Base-by-base conservation (phyloP, 2,797 vertebrate genomes). In the Falco biarmicus region DNA sequence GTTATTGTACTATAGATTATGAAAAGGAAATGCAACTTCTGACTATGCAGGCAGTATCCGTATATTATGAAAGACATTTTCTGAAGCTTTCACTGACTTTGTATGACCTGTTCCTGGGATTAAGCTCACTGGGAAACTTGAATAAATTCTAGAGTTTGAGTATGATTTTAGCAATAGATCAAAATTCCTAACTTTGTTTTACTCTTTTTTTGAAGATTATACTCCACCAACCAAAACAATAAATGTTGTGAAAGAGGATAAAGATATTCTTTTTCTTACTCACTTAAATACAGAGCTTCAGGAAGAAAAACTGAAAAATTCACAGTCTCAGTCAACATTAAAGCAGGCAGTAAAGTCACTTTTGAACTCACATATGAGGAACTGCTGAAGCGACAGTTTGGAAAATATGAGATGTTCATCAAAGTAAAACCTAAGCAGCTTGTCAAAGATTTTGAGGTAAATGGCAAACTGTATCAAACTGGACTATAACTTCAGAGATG, bases 261-360 rank as follows among this genome's bases (percentile, higher is more conserved):
- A 89, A 92, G 16, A 26, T 24, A 15, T 14, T 82, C 0, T 69
- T 74, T 79, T 82, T 85, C 61, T 86, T 83, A 57, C 54, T 26
- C 66, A 56, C 75, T 91, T 87, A 84, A 92, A 88, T 70, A 79
- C 98, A 99, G 99, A 96, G 98, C 98, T 39, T 99, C 99, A 6
- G 99, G 99, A 51, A 99, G 99, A 90, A 99, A 98, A 71, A 99
- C 99, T 97, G 99, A 99, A 95, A 99, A 97, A 96, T 99, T 99
- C 96, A 98, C 98, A 7, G 99, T 99, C 87, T 99, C 98, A 7
- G 98, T 99, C 83, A 99, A 98, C 80, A 75, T 99, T 24, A 98
- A 98, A 63, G 98, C 99, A 66, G 93, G 97, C 88, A 99, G 98
- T 90, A 98, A 97, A 39, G 98, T 99, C 83, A 98, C 97, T 21